Base-by-base conservation (phyloP, 2,797 vertebrate genomes). In the Arremon brunneinucha region DNA sequence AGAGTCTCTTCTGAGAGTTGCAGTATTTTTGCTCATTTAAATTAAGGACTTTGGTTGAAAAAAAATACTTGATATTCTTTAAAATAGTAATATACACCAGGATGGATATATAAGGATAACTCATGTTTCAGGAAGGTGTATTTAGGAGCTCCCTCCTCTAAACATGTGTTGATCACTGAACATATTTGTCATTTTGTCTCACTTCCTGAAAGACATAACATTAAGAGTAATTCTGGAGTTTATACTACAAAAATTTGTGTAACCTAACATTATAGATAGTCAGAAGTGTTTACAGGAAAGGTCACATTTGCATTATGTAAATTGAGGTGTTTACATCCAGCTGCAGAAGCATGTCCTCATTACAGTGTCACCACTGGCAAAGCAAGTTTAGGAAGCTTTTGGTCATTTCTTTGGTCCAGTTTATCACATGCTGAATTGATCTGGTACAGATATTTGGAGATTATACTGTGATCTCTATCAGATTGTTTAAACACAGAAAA, bases 251-350 rank as follows among this genome's bases (percentile, higher is more conserved):
- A 92, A 55, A 24, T 71, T 83, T 28, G 32, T 71, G 56, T 83
- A 93, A 79, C 92, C 83, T 93, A 49, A 56, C 47, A 94, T 94
- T 92, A 94, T 11, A 79, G 70, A 47, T 47, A 68, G 76, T 87
- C 64, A 62, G 50, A 81, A 83, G 50, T 88, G 91, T 93, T 95
- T 94, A 94, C 80, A 85, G 93, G 96, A 94, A 94, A 50, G 57
- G 35, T 55, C 9, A 30, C 30, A 81, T 94, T 95, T 95, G 69
- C 89, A 93, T 96, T 78, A 91, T 93, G 70, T 81, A 94, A 95
- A 93, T 79, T 50, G 50, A n/a, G 32, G 8, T 88, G 87, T 89
- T 96, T 89, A 91, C 84, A 63, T 89, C 14, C 83, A 79, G 16
- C 55, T 82, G 49, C n/a, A 68, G 52, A 86, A 55, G 17, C 50